Conservation (phyloP, 2,888 invertebrate genomes). For the Hypena proboscidalis region DNA sequence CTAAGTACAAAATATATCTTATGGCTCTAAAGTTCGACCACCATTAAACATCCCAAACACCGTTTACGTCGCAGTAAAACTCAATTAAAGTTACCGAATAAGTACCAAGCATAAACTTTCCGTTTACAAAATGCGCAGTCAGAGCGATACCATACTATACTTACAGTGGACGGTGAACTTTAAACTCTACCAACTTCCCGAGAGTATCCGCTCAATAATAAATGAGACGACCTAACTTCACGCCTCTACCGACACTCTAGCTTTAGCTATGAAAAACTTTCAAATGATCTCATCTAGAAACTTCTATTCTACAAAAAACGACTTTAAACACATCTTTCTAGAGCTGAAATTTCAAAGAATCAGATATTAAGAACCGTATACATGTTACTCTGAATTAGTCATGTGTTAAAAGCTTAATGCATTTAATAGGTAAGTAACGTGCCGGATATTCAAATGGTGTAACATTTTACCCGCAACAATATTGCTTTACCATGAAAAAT, state of each 20-base stretch:
- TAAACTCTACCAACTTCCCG: constrained; percentile 53
- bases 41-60: background rate
- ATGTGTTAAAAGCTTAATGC: constrained; percentile 82
- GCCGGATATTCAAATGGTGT: constrained; percentile 52
- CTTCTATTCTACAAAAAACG: constrained; percentile 35
- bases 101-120: constrained; percentile 18
- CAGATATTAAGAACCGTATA: constrained; percentile 43
- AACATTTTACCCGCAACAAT: constrained; percentile 51
- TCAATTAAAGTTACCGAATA: constrained; percentile 19
- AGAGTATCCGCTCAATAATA: constrained; percentile 81
- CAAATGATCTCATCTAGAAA: constrained; percentile 58
- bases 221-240: constrained; percentile 81
- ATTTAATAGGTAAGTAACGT: constrained; percentile 69
- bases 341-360: constrained; percentile 29
- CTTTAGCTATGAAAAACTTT: constrained; percentile 64
- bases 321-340: constrained; percentile 37
- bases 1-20: no score
- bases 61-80: background rate
- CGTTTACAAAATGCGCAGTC: constrained; percentile 31
- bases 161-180: constrained; percentile 32
- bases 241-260: constrained; percentile 73
- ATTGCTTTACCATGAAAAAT: constrained; percentile 33
- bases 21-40: no score
- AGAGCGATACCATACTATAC: constrained; percentile 17
- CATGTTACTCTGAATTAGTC: constrained; percentile 72